phyloP scores from a whole-genome alignment of 2,888 invertebrate species.

The Thecophora atra region DNA sequence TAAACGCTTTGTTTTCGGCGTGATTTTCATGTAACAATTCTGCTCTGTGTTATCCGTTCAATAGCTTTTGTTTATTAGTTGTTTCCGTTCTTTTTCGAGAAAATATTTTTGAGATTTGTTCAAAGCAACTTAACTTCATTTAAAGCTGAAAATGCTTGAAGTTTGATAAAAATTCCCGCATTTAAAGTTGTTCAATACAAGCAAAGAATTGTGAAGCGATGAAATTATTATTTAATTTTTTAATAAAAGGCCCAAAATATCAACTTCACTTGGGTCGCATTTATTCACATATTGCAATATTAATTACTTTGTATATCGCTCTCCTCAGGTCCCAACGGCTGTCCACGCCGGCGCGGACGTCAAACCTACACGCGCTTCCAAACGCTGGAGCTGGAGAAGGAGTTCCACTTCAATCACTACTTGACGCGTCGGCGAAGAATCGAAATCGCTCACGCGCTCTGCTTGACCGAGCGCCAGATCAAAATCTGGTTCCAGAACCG shows the following conservation, averaged over 20 bases:
- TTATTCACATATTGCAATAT: not conserved
- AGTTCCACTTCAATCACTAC: conserved; percentile 98
- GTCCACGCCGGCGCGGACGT: conserved; percentile 91
- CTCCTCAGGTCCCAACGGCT: conserved; percentile 90
- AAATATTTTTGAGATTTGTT: not conserved
- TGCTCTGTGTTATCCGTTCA: conserved; percentile 23
- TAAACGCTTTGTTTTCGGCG: conserved; percentile 49
- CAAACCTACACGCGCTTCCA: conserved; percentile 99
- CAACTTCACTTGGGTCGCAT: conserved; percentile 16
- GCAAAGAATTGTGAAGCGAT: too few species aligned
- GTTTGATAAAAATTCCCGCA: not conserved
- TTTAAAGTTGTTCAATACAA: too few species aligned
- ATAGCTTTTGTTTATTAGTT: conserved; percentile 28
- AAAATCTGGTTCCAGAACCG: conserved; percentile 98
- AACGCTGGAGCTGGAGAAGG: conserved; percentile 96
- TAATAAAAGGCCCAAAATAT: conserved; percentile 48
- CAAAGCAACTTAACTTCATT: not conserved
- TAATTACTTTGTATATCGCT: conserved; percentile 48
- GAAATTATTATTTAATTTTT: conserved; percentile 44
- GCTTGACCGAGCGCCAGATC: conserved; percentile 95
- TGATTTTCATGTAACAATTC: conserved; percentile 39
- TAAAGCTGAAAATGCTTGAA: not conserved
- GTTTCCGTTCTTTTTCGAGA: conserved; percentile 4
- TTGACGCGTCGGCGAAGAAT: conserved; percentile 94
- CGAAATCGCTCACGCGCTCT: conserved; percentile 96